Evolutionary conservation across 2,797 vertebrate species (phyloP).

Genomic region (Lateolabrax maculatus): DNA sequence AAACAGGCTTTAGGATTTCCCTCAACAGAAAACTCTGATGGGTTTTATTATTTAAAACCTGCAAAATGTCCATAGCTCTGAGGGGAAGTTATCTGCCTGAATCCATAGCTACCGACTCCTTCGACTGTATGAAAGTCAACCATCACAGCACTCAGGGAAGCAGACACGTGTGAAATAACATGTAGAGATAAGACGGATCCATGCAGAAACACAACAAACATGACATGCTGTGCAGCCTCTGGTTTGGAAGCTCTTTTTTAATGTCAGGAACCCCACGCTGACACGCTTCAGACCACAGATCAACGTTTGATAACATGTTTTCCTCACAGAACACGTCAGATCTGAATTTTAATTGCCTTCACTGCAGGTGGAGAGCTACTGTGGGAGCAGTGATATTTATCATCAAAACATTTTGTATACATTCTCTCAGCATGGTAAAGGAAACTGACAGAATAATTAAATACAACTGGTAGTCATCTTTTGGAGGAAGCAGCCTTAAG

Average conservation of each 20-base stretch:
- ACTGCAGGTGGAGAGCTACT: conserved; percentile 10
- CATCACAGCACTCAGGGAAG: conserved; percentile 23
- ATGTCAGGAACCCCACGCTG: conserved; percentile 7
- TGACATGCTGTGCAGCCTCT: conserved; percentile 9
- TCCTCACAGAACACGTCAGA: conserved; percentile 5
- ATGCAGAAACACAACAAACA: conserved; percentile 9
- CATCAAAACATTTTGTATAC: conserved; percentile 9
- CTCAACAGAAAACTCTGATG: conserved; percentile 27
- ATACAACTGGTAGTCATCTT: background rate
- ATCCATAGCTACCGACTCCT: conserved; percentile 4
- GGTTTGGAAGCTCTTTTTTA: conserved; percentile 23
- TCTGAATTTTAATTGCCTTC: conserved; percentile 14
- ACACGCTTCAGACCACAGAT: background rate
- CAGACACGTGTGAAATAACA: conserved; percentile 47
- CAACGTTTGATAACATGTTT: conserved; percentile 9
- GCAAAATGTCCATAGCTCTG: conserved; percentile 18
- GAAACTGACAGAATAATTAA: background rate
- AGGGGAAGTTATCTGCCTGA: conserved; percentile 38
- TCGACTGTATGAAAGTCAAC: background rate
- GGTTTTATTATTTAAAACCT: conserved; percentile 49
- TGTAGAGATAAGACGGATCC: conserved; percentile 19
- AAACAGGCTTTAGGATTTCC: conserved; percentile 17
- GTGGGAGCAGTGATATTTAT: conserved; percentile 8
- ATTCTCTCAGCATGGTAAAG: conserved; percentile 9
- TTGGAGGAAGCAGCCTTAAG: background rate